Evolutionary conservation across 2,113 vertebrate species (phyloP).

Genomic region (Atrichornis clamosus): DNA sequence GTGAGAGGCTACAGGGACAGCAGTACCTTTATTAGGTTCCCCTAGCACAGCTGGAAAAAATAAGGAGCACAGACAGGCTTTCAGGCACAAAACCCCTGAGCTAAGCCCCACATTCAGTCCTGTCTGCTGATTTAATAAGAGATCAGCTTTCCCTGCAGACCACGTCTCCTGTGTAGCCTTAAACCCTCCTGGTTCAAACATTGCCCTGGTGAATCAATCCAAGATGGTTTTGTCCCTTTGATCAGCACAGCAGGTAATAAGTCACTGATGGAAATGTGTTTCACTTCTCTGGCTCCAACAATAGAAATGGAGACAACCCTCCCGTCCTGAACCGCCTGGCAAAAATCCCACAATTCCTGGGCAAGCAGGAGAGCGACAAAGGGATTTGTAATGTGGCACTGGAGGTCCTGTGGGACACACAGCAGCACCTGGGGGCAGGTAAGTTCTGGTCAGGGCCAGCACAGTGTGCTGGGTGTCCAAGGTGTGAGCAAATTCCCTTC

Average conservation of each 20-base stretch:
- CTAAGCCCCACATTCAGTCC: not conserved
- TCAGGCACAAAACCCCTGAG: not conserved
- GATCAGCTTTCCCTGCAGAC: not conserved
- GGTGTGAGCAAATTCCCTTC: not conserved
- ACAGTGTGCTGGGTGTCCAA: fast-evolving
- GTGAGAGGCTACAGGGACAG: not conserved
- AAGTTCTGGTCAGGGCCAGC: fast-evolving
- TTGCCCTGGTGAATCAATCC: not conserved
- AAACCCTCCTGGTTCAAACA: not conserved
- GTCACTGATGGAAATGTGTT: not conserved
- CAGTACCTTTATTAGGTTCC: not conserved
- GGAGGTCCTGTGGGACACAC: conserved; percentile 72
- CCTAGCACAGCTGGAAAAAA: conserved; percentile 35
- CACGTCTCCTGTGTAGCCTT: not conserved
- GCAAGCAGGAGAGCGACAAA: conserved; percentile 81
- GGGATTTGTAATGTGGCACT: conserved; percentile 82
- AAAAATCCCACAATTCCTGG: conserved; percentile 77
- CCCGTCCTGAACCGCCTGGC: conserved; percentile 74
- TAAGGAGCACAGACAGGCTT: conserved; percentile 10
- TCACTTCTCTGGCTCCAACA: not conserved
- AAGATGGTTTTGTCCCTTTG: conserved; percentile 14
- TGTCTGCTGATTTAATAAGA: not conserved
- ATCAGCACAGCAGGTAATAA: not conserved
- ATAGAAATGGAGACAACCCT: conserved; percentile 74
- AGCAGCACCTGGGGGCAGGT: conserved; percentile 82